Percentiles rank a stretch among this genome's conserved stretches.
These are phyloP conservation scores for Polydrusus tereticollis DNA, from an alignment of 2,888 invertebrate genomes.

Conservation along the genomic window DNA sequence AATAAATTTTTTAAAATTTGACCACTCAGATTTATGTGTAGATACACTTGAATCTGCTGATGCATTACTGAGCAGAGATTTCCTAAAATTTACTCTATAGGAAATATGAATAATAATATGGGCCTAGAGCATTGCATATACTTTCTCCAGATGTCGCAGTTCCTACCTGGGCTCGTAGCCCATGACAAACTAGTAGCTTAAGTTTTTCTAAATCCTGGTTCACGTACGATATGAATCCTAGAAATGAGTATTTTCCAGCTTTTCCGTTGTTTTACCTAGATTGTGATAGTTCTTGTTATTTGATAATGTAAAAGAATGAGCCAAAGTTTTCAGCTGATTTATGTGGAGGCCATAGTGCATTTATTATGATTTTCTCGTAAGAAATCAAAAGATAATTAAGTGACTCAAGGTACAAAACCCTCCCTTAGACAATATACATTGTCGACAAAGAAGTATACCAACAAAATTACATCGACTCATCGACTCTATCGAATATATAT, in stretches of 20 bases:
- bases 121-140: constrained; percentile 47
- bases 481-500: too few relatives aligned
- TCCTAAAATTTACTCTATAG: too few relatives aligned
- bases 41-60: constrained; percentile 7
- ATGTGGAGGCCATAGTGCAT: constrained; percentile 45
- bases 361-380: constrained; percentile 2
- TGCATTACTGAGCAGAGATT: constrained; percentile 34
- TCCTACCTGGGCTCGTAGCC: constrained; percentile 49
- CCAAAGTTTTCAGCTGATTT: constrained; percentile 33
- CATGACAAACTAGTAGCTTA: constrained; percentile 56
- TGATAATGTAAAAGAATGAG: constrained; percentile 49
- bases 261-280: constrained; percentile 44
- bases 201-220: constrained; percentile 31
- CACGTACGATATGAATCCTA: constrained; percentile 36
- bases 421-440: too few relatives aligned
- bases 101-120: too few relatives aligned
- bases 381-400: constrained; percentile 13
- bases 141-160: constrained; percentile 50
- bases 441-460: too few relatives aligned
- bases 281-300: constrained; percentile 49
- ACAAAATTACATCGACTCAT: too few relatives aligned
- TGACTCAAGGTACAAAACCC: constrained; percentile 21
- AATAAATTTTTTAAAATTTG: too few relatives aligned
- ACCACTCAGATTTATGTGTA: too few relatives aligned
- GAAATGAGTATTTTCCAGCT: constrained; percentile 47